A percentile compares a stretch with the other conserved stretches of the same genome.
These are phyloP conservation scores for Peromyscus maniculatus DNA, from an alignment of 2,113 vertebrate species.

Conservation along the genomic window DNA sequence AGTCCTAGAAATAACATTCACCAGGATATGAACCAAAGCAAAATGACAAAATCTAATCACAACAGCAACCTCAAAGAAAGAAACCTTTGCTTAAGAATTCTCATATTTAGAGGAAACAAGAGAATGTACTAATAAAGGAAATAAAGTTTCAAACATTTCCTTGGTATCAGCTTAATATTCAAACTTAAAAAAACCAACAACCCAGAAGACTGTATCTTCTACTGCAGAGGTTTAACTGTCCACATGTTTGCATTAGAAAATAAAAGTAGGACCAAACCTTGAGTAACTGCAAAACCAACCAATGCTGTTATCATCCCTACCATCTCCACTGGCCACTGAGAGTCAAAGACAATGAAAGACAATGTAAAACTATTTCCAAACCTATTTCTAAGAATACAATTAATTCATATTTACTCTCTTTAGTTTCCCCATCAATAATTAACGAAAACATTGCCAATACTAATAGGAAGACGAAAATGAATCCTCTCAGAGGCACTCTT, in stretches of 20 bases:
- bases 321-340: not conserved
- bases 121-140: slow-evolving; percentile 55
- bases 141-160: slow-evolving; percentile 52
- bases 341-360: slow-evolving; percentile 19
- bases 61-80: not conserved
- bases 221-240: not conserved
- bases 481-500: slow-evolving; percentile 14
- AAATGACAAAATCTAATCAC: slow-evolving; percentile 28
- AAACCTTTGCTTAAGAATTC: not conserved
- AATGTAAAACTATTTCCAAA: not conserved
- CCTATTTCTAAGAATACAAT: not conserved
- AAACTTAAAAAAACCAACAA: not conserved
- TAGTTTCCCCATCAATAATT: not conserved
- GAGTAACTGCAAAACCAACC: not conserved
- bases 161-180: not conserved
- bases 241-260: slow-evolving; percentile 17
- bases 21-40: not conserved
- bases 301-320: not conserved
- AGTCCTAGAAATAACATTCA: slow-evolving; percentile 15
- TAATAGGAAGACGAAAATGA: not conserved
- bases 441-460: not conserved
- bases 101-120: slow-evolving; percentile 29
- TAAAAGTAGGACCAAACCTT: not conserved
- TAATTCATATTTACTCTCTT: not conserved
- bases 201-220: not conserved